Conservation (phyloP, 1,140 invertebrate species). For the Drosophila kohkoa region DNA sequence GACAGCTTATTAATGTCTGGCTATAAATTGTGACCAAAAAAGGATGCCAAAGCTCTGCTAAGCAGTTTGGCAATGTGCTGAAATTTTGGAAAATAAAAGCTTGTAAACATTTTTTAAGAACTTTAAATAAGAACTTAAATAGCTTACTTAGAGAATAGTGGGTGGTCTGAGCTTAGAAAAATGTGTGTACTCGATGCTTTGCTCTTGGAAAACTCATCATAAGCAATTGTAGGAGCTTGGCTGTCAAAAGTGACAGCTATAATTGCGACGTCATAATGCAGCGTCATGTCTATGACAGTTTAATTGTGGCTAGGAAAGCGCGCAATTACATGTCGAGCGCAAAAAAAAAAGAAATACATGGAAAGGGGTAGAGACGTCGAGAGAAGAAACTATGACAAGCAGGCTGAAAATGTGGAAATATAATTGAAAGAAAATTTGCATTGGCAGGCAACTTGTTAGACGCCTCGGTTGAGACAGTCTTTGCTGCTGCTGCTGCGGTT, state of each 20-base stretch:
- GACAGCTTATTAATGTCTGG: slow-evolving; percentile 84
- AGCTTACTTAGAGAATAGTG: background rate
- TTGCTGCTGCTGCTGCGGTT: background rate
- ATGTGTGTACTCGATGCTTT: slow-evolving; percentile 23
- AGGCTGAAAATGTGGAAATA: slow-evolving; percentile 58
- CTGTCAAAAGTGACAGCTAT: slow-evolving; percentile 78
- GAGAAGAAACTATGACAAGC: slow-evolving; percentile 21
- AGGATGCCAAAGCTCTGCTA: slow-evolving; percentile 5
- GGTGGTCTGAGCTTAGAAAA: slow-evolving; percentile 19
- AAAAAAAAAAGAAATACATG: slow-evolving; percentile 34
- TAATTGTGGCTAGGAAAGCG: slow-evolving; percentile 79
- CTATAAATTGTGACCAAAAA: slow-evolving; percentile 68
- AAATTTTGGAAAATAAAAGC: slow-evolving; percentile 16
- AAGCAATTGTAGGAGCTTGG: slow-evolving; percentile 36
- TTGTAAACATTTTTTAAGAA: background rate
- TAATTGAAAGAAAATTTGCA: slow-evolving; percentile 79
- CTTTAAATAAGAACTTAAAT: too few relatives aligned
- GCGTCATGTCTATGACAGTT: slow-evolving; percentile 81
- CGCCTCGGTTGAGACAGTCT: slow-evolving; percentile 13
- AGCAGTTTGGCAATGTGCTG: slow-evolving; percentile 40
- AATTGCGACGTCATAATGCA: slow-evolving; percentile 79
- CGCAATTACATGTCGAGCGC: slow-evolving; percentile 72
- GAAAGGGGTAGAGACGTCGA: background rate
- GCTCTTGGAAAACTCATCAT: slow-evolving; percentile 46
- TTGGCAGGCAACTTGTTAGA: slow-evolving; percentile 60